Base-by-base conservation (phyloP, 1,140 invertebrate species). In the Scaptomyza graminum region DNA sequence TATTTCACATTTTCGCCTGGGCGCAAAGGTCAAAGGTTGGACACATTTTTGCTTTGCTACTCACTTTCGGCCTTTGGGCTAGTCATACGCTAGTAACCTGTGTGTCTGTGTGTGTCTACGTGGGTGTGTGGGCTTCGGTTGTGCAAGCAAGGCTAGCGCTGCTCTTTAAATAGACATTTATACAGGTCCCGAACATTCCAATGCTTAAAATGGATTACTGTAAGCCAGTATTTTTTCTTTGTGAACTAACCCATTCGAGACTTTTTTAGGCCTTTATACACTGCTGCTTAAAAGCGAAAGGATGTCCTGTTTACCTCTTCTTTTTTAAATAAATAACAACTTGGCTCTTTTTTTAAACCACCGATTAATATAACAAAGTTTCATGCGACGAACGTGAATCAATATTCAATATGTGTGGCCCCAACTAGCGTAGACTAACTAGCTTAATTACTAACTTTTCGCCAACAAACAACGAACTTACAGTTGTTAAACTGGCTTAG, bases 1-100 rank as follows among this genome's bases (percentile, higher is more conserved):
- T 87, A 85, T 84, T 83, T 83, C 81, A 69, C 80, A 60, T 84
- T 79, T 70, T 66, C 47, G 51, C 51, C 18, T 64, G 22, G 34
- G 43, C 61, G 49, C 76, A 82, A 84, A 84, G 81, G 81, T 87
- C 82, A 85, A 85, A 85, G 78, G 81, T 82, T 85, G 56, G 50
- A 55, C 63, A 77, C 68, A 81, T 73, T 77, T 63, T 62, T 57
- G 47, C 50, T 55, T 60, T 76, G 46, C 44, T 55, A 68, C 65
- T 62, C 55, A 60, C 43, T 67, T 55, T 54, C 15, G 47, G 22
- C 66, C 55, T 47, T 69, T 13, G 41, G 46, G 12, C 59, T 44
- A 37, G 41, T 43, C 47, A 39, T 50, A 65, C 56, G 31, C 8
- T 54, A 39, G 50, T 51, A n/a, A 49, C 11, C 18, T 50, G 9